Percentiles rank a stretch among this genome's conserved stretches.
Conservation (phyloP, 1,140 invertebrate genomes). For the Oedothorax gibbosus region DNA sequence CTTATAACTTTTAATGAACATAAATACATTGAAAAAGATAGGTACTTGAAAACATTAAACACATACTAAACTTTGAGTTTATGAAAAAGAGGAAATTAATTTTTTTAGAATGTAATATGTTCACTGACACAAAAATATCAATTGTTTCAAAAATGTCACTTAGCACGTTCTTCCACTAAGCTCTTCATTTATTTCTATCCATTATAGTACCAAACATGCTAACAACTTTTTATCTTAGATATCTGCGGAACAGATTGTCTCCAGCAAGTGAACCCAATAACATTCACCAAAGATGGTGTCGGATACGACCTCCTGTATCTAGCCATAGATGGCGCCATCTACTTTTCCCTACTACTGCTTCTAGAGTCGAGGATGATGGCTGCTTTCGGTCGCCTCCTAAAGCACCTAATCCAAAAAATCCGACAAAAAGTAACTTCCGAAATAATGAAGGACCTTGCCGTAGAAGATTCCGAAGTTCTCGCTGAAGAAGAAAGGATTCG, state of each 20-base stretch:
- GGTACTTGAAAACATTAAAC: no score
- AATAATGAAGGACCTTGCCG: neutral
- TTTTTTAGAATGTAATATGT: neutral
- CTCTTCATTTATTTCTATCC: neutral
- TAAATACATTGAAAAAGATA: no score
- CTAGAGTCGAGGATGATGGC: constrained; percentile 29
- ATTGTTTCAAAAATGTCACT: neutral
- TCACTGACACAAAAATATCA: neutral
- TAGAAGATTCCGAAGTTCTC: constrained; percentile 42
- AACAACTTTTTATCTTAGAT: constrained; percentile 30
- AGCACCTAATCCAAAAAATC: neutral
- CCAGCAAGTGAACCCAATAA: neutral
- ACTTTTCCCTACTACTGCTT: constrained; percentile 50
- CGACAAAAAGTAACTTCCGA: neutral
- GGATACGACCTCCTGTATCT: constrained; percentile 50
- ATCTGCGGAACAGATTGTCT: constrained; percentile 35
- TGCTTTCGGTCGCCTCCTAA: neutral
- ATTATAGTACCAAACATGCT: neutral
- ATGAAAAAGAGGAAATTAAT: no score
- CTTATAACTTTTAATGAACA: no score
- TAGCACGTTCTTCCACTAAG: neutral
- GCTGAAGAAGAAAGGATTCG: constrained; percentile 27
- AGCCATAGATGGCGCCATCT: constrained; percentile 49
- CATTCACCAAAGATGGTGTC: constrained; percentile 10
- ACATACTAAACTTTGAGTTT: no score